Conservation (phyloP, 1,140 invertebrate species). For the Cotesia typhae region DNA sequence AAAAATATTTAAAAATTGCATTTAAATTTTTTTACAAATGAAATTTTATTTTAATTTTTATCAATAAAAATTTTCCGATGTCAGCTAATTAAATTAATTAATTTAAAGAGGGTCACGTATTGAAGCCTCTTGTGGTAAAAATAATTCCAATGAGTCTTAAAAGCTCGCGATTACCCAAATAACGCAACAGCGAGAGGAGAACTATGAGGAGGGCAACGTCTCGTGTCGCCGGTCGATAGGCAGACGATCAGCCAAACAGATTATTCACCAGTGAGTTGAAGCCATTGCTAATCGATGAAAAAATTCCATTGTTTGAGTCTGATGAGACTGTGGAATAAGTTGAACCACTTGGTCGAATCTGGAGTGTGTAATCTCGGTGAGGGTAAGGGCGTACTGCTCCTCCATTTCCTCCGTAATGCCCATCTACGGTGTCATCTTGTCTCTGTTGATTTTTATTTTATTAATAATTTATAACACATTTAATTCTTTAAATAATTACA, state of each 20-base stretch:
- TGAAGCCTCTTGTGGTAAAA: not conserved
- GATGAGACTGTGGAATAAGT: slow-evolving; percentile 31
- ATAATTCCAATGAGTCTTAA: slow-evolving; percentile 16
- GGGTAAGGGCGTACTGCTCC: slow-evolving; percentile 55
- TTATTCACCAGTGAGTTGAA: slow-evolving; percentile 79
- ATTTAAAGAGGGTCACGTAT: not conserved
- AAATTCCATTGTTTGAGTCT: slow-evolving; percentile 68
- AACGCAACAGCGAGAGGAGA: slow-evolving; percentile 43
- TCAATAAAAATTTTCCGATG: no score
- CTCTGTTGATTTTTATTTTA: slow-evolving; percentile 45
- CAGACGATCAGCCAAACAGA: slow-evolving; percentile 73
- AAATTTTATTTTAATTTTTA: no score
- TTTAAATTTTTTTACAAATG: no score
- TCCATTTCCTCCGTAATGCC: slow-evolving; percentile 43
- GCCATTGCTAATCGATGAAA: slow-evolving; percentile 79
- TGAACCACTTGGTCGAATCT: slow-evolving; percentile 52
- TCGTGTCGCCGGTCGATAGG: slow-evolving; percentile 37
- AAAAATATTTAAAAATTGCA: no score
- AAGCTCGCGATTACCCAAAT: slow-evolving; percentile 35
- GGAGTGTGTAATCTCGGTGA: slow-evolving; percentile 59
- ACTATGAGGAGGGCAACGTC: slow-evolving; percentile 44
- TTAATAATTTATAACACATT: not conserved
- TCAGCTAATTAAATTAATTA: no score
- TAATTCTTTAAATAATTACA: no score
- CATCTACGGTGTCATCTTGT: slow-evolving; percentile 41